Percentiles rank a stretch among this genome's conserved stretches.
phyloP scores from a whole-genome alignment of 2,797 vertebrate genomes.

The Lepilemur ruficaudatus region DNA sequence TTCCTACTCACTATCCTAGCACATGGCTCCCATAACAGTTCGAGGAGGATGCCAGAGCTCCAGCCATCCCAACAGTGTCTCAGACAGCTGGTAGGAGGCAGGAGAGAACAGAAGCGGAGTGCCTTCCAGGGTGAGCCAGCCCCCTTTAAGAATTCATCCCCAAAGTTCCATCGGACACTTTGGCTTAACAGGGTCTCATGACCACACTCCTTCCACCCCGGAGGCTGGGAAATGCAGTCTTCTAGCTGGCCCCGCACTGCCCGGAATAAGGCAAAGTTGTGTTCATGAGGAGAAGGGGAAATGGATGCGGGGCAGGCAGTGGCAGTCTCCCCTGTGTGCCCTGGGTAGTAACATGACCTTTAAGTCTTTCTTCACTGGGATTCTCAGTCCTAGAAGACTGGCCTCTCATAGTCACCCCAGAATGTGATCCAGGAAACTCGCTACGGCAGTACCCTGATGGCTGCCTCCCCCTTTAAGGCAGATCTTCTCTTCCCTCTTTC shows the following conservation, averaged over 20 bases:
- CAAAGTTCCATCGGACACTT: neutral
- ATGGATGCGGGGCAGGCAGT: neutral
- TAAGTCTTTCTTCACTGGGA: neutral
- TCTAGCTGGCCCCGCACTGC: neutral
- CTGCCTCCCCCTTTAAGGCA: accelerated
- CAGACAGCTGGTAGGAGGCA: neutral
- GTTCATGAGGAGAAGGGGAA: neutral
- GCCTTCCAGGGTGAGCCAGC: neutral
- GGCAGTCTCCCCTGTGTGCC: neutral
- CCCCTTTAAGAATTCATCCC: neutral
- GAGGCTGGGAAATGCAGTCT: neutral
- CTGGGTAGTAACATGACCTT: accelerated
- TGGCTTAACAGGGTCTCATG: neutral
- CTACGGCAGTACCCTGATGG: too few species aligned
- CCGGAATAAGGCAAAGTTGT: neutral
- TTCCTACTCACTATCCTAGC: neutral
- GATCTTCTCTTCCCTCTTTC: neutral
- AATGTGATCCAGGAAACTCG: neutral
- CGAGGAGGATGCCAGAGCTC: neutral
- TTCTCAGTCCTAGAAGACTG: neutral
- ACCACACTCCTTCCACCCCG: neutral
- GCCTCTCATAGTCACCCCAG: neutral
- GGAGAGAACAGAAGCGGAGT: neutral
- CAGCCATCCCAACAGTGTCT: neutral
- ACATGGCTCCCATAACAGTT: neutral